phyloP scores from a whole-genome alignment of 2,888 invertebrate genomes.

The Vannuccia rotundouncinata region DNA sequence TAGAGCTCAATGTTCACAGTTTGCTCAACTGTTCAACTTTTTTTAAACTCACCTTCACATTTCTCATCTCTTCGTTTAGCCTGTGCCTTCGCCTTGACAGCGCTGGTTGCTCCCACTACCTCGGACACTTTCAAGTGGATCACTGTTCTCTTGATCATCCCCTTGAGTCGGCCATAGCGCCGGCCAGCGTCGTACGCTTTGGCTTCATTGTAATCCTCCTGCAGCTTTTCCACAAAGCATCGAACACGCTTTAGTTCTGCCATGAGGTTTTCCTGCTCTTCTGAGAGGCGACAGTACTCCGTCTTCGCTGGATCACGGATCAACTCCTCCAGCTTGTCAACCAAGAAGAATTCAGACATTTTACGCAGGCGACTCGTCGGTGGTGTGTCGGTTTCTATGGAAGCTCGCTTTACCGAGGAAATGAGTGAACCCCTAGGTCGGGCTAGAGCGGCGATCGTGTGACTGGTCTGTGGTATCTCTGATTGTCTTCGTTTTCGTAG shows the following conservation, averaged over 20 bases:
- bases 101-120: background rate
- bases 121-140: conserved; percentile 45
- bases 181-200: conserved; percentile 88
- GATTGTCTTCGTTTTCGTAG: background rate
- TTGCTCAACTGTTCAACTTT: no score
- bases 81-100: conserved; percentile 24
- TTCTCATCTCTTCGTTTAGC: conserved; percentile 24
- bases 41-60: conserved; percentile 22
- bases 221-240: conserved; percentile 22
- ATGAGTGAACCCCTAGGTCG: background rate
- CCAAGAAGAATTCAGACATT: conserved; percentile 34
- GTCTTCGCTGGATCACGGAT: conserved; percentile 24
- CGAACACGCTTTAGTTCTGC: conserved; percentile 27
- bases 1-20: no score
- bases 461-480: background rate
- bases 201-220: conserved; percentile 74
- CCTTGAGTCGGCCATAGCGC: conserved; percentile 87
- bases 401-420: background rate
- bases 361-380: conserved; percentile 25
- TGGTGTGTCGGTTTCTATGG: background rate
- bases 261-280: conserved; percentile 28
- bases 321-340: conserved; percentile 25
- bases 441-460: background rate
- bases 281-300: conserved; percentile 11
- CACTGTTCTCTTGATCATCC: conserved; percentile 72